A percentile compares a stretch with the other conserved stretches of the same genome.
These are phyloP conservation scores for Dynastes grantii DNA, from an alignment of 2,888 invertebrate genomes.

Conservation along the genomic window DNA sequence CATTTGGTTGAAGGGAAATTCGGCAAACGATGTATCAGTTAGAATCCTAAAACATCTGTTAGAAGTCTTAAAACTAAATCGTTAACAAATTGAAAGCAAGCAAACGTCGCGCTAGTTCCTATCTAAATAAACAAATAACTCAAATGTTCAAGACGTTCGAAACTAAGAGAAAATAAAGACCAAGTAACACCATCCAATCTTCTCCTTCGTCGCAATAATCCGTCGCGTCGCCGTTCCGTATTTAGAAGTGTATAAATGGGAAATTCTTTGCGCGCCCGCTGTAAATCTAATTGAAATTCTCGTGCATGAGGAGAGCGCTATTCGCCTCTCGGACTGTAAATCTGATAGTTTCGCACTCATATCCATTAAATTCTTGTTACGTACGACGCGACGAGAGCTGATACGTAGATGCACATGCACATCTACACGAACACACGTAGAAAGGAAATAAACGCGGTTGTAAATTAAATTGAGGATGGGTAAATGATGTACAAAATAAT, in stretches of 20 bases:
- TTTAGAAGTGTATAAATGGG: conserved; percentile 15
- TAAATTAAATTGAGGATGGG: too few species aligned
- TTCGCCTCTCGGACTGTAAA: not conserved
- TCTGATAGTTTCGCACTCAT: conserved; percentile 25
- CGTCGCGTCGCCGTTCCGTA: not conserved
- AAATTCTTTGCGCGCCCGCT: conserved; percentile 17
- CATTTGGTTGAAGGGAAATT: too few species aligned
- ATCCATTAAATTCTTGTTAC: conserved; percentile 30
- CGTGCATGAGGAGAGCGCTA: conserved; percentile 1
- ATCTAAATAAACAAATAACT: too few species aligned
- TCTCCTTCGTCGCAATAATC: conserved; percentile 4
- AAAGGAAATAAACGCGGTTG: too few species aligned
- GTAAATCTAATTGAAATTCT: conserved; percentile 34
- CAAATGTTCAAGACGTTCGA: too few species aligned
- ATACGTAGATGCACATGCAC: too few species aligned
- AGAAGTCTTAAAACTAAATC: too few species aligned
- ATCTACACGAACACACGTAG: too few species aligned
- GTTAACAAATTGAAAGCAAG: not conserved
- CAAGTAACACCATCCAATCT: conserved; percentile 18
- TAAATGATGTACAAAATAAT: too few species aligned
- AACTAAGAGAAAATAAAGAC: not conserved
- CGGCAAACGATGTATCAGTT: too few species aligned
- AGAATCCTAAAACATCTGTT: too few species aligned
- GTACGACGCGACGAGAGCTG: not conserved
- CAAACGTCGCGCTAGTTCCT: not conserved